These are phyloP conservation scores for Perodicticus potto DNA, from an alignment of 2,797 vertebrate species.

Conservation along the genomic window DNA sequence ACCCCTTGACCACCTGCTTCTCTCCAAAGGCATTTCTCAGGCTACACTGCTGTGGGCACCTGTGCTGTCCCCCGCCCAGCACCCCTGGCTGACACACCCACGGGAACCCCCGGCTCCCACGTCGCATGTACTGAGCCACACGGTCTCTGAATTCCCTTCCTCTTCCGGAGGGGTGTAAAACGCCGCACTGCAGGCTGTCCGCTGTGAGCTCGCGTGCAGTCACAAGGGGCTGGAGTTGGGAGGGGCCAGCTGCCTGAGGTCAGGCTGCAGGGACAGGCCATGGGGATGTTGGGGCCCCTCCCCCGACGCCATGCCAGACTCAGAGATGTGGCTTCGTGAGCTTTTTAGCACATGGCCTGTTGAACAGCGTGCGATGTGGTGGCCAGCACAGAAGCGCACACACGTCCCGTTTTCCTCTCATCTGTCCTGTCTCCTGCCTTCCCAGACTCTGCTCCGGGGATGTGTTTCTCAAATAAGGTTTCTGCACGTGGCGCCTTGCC, in stretches of 20 bases:
- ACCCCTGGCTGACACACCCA: background rate
- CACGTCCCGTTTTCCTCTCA: background rate
- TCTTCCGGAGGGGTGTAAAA: background rate
- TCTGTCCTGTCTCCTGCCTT: background rate
- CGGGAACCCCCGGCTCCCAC: background rate
- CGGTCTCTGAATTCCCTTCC: background rate
- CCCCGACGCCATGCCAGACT: background rate
- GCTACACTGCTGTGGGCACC: background rate
- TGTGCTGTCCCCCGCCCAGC: background rate
- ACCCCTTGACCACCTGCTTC: background rate
- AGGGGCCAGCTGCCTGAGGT: background rate
- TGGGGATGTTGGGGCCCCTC: background rate
- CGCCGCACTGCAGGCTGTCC: rapidly evolving
- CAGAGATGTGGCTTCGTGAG: background rate
- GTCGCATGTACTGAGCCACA: rapidly evolving
- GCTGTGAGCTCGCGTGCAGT: background rate
- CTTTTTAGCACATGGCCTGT: background rate
- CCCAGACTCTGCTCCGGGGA: background rate
- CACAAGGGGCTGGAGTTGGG: background rate
- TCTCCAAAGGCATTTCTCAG: background rate
- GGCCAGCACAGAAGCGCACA: rapidly evolving
- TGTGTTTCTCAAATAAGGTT: background rate
- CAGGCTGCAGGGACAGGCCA: background rate
- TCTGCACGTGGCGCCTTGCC: background rate
- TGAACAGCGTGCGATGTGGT: background rate